Evolutionary conservation across 1,140 invertebrate species (phyloP).

Genomic region (Marisa cornuarietis): DNA sequence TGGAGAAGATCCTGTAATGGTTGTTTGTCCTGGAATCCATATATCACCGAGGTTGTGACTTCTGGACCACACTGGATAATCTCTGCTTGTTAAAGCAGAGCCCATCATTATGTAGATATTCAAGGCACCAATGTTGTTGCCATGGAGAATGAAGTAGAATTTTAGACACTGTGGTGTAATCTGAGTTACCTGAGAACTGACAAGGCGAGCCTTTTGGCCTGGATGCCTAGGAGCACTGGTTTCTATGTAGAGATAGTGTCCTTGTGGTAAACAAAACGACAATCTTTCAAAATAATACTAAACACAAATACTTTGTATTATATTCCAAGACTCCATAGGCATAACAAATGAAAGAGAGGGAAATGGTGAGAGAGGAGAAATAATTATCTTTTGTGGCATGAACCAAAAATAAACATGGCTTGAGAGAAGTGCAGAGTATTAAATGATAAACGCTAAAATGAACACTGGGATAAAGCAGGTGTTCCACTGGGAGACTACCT

Average conservation of each 20-base stretch:
- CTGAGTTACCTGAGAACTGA: conserved; percentile 48
- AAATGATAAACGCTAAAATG: too few relatives aligned
- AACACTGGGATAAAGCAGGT: too few relatives aligned
- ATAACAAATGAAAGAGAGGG: too few relatives aligned
- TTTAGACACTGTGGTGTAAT: conserved; percentile 45
- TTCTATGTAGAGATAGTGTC: conserved; percentile 53
- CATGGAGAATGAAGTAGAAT: conserved; percentile 83
- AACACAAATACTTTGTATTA: too few relatives aligned
- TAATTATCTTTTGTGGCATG: too few relatives aligned
- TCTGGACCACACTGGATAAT: conserved; percentile 37
- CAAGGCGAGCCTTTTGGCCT: conserved; percentile 52
- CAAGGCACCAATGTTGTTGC: conserved; percentile 58
- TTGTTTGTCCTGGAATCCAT: conserved; percentile 52
- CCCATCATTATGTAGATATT: conserved; percentile 17
- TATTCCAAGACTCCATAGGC: too few relatives aligned
- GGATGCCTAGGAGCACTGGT: conserved; percentile 24
- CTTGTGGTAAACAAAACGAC: conserved; percentile 29
- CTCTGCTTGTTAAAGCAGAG: conserved; percentile 14
- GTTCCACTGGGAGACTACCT: too few relatives aligned
- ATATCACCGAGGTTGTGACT: conserved; percentile 42
- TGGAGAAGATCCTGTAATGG: conserved; percentile 22
- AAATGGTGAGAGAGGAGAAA: too few relatives aligned
- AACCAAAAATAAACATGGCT: too few relatives aligned
- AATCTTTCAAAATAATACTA: not conserved
- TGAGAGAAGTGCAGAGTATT: too few relatives aligned